phyloP scores from a whole-genome alignment of 2,888 invertebrate species.

The Eupeodes luniger region DNA sequence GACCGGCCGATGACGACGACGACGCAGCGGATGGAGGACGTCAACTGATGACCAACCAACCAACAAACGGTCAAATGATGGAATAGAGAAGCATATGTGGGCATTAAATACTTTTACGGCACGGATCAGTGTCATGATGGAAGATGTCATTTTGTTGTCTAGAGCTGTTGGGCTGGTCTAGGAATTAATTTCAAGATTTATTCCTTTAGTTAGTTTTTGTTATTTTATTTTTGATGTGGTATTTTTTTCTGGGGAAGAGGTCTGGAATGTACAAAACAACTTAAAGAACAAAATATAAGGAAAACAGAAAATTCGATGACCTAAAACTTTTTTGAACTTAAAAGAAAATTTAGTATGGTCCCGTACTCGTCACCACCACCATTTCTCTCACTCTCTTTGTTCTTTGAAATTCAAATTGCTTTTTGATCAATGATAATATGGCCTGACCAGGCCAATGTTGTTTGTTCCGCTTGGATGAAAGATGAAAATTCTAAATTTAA shows the following conservation, averaged over 20 bases:
- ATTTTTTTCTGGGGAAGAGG: background rate
- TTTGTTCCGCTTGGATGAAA: constrained; percentile 59
- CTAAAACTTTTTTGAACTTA: constrained; percentile 45
- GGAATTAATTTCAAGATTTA: constrained; percentile 43
- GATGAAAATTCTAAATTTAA: constrained; percentile 64
- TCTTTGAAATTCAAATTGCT: constrained; percentile 43
- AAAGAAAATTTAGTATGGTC: constrained; percentile 33
- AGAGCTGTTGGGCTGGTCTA: constrained; percentile 45
- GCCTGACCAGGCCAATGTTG: constrained; percentile 43
- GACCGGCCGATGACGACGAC: constrained; percentile 2
- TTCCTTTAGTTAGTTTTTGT: background rate
- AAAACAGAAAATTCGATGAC: constrained; percentile 45
- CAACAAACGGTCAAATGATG: constrained; percentile 22
- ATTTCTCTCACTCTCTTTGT: constrained; percentile 31
- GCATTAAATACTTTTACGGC: constrained; percentile 52
- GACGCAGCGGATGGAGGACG: background rate
- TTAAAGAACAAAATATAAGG: background rate
- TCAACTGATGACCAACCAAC: background rate
- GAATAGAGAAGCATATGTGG: constrained; percentile 35
- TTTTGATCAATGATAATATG: constrained; percentile 57
- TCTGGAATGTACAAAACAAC: background rate
- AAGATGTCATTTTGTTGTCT: constrained; percentile 70
- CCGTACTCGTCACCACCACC: background rate
- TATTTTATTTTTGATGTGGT: background rate
- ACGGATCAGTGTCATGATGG: constrained; percentile 69